phyloP scores from a whole-genome alignment of 2,113 vertebrate genomes.

The Rynchops niger region DNA sequence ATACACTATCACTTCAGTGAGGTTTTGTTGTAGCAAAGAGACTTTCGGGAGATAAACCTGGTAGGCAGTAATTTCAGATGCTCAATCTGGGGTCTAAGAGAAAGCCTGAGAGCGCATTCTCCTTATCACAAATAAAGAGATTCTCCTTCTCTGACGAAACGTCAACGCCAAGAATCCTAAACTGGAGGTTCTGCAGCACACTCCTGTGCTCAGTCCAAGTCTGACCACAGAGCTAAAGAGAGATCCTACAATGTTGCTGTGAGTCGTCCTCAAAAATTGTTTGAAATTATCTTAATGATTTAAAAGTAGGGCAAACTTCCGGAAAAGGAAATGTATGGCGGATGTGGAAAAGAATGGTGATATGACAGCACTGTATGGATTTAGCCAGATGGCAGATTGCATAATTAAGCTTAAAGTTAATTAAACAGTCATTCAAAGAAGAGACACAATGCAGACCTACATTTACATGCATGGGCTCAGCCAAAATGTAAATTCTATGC shows the following conservation, averaged over 20 bases:
- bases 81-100: neutral
- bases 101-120: neutral
- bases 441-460: constrained; percentile 31
- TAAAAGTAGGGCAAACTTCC: neutral
- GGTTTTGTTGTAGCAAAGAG: neutral
- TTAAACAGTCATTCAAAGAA: constrained; percentile 53
- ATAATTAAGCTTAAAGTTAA: constrained; percentile 58
- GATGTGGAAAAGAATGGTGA: neutral
- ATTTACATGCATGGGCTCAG: neutral
- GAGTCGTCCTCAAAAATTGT: neutral
- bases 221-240: neutral
- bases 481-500: constrained; percentile 32
- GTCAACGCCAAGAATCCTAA: neutral
- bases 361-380: neutral
- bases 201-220: neutral
- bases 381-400: constrained; percentile 35
- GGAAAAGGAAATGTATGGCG: neutral
- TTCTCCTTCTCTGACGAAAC: neutral
- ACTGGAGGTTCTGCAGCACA: neutral
- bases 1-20: neutral
- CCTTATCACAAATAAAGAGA: neutral
- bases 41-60: constrained; percentile 14
- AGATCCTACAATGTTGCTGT: neutral
- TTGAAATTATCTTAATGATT: neutral
- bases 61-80: constrained; percentile 9